These are phyloP conservation scores for Pteropus rufus DNA, from an alignment of 2,797 vertebrate genomes.

Conservation along the genomic window DNA sequence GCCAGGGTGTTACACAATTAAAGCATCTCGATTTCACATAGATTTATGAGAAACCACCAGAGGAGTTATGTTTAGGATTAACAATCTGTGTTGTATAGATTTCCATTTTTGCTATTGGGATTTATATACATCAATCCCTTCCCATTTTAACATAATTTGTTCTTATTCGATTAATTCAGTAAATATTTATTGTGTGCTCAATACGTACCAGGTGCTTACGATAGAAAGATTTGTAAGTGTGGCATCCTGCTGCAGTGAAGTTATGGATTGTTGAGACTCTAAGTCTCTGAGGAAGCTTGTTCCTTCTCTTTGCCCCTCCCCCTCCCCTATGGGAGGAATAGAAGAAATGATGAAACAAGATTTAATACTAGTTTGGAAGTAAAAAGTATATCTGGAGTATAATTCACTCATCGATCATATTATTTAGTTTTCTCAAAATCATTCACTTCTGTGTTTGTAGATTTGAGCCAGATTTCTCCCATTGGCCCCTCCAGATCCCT, in stretches of 20 bases:
- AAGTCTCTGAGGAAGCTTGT: not conserved
- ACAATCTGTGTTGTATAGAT: not conserved
- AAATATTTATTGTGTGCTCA: constrained; percentile 28
- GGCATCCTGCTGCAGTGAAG: not conserved
- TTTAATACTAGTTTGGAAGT: not conserved
- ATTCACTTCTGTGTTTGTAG: not conserved
- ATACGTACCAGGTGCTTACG: not conserved
- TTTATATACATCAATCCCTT: not conserved
- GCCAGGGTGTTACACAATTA: constrained; percentile 8
- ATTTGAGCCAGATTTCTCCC: not conserved
- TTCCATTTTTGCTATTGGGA: constrained; percentile 6
- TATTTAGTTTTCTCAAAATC: not conserved
- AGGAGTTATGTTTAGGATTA: not conserved
- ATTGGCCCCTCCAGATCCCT: not conserved
- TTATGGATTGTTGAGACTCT: not conserved
- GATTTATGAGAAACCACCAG: constrained; percentile 2
- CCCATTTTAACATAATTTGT: not conserved
- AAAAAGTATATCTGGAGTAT: not conserved
- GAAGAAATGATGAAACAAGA: not conserved
- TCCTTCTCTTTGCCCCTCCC: not conserved
- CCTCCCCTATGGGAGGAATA: not conserved
- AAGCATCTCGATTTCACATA: not conserved
- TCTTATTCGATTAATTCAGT: not conserved
- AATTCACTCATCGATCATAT: not conserved
- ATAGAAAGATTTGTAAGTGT: not conserved